Percentiles rank a stretch among this genome's conserved stretches.
phyloP scores from a whole-genome alignment of 2,888 invertebrate genomes.

The Pammene fasciana region DNA sequence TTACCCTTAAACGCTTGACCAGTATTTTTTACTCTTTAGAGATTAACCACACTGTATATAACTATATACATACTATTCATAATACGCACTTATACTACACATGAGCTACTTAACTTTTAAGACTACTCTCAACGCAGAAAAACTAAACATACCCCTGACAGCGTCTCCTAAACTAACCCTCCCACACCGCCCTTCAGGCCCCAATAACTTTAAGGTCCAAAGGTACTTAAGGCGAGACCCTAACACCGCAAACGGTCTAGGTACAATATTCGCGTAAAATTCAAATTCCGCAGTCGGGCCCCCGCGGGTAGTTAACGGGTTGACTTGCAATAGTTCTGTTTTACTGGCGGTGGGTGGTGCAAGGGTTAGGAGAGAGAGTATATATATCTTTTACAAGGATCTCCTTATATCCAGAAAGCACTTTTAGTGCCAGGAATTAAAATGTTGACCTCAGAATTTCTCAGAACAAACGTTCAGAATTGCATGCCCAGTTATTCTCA shows the following conservation, averaged over 20 bases:
- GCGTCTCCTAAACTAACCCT: constrained; percentile 9
- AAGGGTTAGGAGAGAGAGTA: neutral
- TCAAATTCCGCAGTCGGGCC: constrained; percentile 41
- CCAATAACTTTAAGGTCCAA: constrained; percentile 34
- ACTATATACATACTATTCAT: no score
- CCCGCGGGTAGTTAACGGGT: constrained; percentile 45
- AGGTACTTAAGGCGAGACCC: constrained; percentile 33
- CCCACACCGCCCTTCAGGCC: constrained; percentile 19
- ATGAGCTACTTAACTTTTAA: no score
- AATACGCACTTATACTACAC: no score
- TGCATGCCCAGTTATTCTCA: no score
- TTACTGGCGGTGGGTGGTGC: constrained; percentile 33
- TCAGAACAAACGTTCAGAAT: no score
- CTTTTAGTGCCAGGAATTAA: no score
- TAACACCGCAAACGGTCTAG: constrained; percentile 38
- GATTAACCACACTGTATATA: no score
- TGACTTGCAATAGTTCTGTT: constrained; percentile 46
- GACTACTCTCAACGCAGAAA: neutral
- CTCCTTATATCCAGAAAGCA: no score
- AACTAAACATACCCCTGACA: constrained; percentile 1
- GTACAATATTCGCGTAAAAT: constrained; percentile 37
- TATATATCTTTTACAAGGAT: no score
- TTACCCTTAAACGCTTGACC: no score
- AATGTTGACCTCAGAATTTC: no score
- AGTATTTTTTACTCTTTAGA: no score